phyloP scores from a whole-genome alignment of 2,797 vertebrate species.

The Cephalopachus bancanus region DNA sequence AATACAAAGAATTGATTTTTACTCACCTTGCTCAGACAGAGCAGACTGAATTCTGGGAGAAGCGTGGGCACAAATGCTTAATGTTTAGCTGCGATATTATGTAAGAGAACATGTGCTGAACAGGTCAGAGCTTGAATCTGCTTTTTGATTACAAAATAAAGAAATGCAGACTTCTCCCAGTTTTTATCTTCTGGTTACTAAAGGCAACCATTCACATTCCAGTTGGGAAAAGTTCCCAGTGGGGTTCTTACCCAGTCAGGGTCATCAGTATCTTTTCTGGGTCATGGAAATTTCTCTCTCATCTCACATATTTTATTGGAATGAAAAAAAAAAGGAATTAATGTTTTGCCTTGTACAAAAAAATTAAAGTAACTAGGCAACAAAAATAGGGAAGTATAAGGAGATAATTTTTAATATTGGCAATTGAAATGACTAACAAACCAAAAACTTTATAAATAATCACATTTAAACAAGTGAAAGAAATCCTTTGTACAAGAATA shows the following conservation, averaged over 20 bases:
- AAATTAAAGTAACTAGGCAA: background rate
- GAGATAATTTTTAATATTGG: background rate
- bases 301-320: background rate
- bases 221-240: background rate
- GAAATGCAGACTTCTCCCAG: background rate
- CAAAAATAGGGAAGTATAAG: background rate
- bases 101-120: background rate
- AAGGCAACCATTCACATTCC: background rate
- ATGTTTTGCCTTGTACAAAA: background rate
- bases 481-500: background rate
- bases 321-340: background rate
- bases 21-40: background rate
- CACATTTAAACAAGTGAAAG: background rate
- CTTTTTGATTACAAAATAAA: slow-evolving; percentile 28
- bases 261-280: background rate
- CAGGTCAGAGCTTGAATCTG: background rate
- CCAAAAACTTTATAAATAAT: background rate
- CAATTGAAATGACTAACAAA: background rate
- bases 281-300: background rate
- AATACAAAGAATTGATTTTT: slow-evolving; percentile 55
- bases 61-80: background rate
- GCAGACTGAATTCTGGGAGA: background rate
- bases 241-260: background rate
- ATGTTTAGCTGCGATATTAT: background rate
- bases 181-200: background rate